phyloP scores from a whole-genome alignment of 2,113 vertebrate genomes.

The Procavia capensis region DNA sequence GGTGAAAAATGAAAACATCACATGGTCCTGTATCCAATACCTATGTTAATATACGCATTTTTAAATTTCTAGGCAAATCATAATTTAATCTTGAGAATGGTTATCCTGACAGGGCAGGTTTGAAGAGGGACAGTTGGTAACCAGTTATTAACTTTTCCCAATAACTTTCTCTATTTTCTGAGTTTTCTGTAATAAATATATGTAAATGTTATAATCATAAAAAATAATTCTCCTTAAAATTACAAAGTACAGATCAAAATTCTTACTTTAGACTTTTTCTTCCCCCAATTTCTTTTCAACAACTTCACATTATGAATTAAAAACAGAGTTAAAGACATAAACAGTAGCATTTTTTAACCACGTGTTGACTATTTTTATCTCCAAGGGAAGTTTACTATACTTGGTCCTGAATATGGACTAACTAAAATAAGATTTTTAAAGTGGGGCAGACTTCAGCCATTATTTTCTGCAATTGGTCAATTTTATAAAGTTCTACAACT shows the following conservation, averaged over 20 bases:
- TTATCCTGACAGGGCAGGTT: background rate
- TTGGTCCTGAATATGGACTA: slow-evolving; percentile 16
- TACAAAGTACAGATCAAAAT: background rate
- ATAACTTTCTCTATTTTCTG: background rate
- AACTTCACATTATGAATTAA: background rate
- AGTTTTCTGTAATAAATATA: background rate
- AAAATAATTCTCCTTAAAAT: slow-evolving; percentile 43
- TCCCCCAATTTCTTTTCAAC: background rate
- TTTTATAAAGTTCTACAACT: background rate
- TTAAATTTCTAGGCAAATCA: slow-evolving; percentile 10
- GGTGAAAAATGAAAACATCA: slow-evolving; percentile 1
- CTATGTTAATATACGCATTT: background rate
- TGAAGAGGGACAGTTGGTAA: background rate
- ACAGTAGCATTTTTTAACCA: background rate
- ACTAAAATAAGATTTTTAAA: background rate
- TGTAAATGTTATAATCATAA: background rate
- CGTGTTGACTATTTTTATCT: background rate
- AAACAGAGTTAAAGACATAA: background rate
- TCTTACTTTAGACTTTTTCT: background rate
- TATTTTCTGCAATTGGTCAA: background rate
- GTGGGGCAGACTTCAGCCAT: background rate
- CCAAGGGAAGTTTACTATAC: background rate
- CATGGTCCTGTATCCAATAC: background rate
- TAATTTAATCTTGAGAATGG: background rate
- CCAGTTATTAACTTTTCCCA: background rate